Evolutionary conservation across 2,113 vertebrate species (phyloP).

Genomic region (Pitta sordida): DNA sequence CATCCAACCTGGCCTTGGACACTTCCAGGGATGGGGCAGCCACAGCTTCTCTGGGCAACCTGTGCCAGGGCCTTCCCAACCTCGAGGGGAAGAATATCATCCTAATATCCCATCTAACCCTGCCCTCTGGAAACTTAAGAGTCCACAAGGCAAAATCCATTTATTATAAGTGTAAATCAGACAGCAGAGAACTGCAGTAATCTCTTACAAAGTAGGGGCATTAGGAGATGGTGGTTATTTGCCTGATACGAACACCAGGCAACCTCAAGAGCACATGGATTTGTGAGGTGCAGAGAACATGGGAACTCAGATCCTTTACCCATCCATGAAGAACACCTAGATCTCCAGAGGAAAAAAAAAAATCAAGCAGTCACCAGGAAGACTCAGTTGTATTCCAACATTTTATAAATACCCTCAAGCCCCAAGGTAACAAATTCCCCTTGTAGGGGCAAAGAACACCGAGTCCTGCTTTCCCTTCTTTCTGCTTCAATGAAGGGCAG

Average conservation of each 20-base stretch:
- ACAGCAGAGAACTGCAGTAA: neutral
- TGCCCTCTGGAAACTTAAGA: neutral
- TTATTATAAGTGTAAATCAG: neutral
- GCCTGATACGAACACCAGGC: neutral
- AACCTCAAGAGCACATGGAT: neutral
- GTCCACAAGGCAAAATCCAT: neutral
- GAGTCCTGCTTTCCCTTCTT: neutral
- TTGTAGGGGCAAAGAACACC: neutral
- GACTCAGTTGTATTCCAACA: neutral
- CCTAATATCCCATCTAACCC: neutral
- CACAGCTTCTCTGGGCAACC: neutral
- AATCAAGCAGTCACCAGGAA: neutral
- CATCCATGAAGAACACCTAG: neutral
- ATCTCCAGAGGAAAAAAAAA: neutral
- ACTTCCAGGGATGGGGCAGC: too few relatives aligned
- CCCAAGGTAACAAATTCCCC: neutral
- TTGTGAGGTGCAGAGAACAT: neutral
- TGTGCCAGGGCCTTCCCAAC: neutral
- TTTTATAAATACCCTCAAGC: neutral
- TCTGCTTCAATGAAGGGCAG: fast-evolving
- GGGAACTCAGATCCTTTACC: neutral
- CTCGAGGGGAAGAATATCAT: neutral
- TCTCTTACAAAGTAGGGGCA: fast-evolving
- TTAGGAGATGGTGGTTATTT: neutral
- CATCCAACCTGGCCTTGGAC: too few relatives aligned